Evolutionary conservation across 2,888 invertebrate genomes (phyloP).

Genomic region (Heliconius ethilla): DNA sequence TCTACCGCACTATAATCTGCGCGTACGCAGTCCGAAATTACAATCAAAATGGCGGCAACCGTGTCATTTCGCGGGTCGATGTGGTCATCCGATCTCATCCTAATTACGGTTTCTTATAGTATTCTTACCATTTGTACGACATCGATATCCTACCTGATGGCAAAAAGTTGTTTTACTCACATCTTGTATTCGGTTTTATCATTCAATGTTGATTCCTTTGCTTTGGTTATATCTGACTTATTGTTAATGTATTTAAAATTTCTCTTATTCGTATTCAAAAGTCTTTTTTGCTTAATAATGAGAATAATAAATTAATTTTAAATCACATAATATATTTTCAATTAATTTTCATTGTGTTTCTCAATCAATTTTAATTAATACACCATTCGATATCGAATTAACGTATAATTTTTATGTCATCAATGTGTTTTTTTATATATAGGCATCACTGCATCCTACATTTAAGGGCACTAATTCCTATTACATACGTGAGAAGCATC

Average conservation of each 20-base stretch:
- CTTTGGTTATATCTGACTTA: constrained; percentile 8
- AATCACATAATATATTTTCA: background rate
- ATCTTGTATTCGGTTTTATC: constrained; percentile 20
- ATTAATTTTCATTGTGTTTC: background rate
- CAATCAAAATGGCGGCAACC: constrained; percentile 66
- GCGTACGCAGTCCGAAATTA: constrained; percentile 69
- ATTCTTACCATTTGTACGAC: constrained; percentile 54
- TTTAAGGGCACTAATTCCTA: constrained; percentile 23
- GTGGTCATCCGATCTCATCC: constrained; percentile 57
- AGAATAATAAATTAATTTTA: background rate
- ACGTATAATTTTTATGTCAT: background rate
- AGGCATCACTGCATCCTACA: background rate
- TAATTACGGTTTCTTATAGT: constrained; percentile 62
- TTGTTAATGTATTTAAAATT: too few species aligned
- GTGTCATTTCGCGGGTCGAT: constrained; percentile 72
- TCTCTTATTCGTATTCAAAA: too few species aligned
- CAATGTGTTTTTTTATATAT: constrained; percentile 1
- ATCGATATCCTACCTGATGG: constrained; percentile 38
- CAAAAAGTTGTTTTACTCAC: constrained; percentile 32
- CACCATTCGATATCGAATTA: background rate
- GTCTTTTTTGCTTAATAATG: background rate
- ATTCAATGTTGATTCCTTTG: constrained; percentile 22
- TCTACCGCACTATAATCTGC: constrained; percentile 73
- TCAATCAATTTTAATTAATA: background rate
- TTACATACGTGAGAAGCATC: constrained; percentile 25